phyloP scores from a whole-genome alignment of 2,797 vertebrate genomes.

The Spea hammondii region DNA sequence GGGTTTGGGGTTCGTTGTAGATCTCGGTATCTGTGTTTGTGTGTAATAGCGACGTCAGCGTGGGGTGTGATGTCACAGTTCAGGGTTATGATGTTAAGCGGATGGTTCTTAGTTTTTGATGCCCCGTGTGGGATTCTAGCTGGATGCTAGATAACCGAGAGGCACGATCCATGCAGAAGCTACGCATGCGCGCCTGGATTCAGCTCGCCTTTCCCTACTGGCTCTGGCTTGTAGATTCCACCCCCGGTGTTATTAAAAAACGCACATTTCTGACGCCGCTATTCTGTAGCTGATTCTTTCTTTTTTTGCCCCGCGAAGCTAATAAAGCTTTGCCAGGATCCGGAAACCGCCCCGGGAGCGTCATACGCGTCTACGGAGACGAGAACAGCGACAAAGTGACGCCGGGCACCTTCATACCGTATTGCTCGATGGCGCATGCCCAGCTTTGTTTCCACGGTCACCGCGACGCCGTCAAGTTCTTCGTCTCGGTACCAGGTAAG shows the following conservation, averaged over 20 bases:
- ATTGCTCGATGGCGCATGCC: conserved; percentile 95
- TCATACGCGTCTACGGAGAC: conserved; percentile 89
- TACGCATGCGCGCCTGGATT: conserved; percentile 65
- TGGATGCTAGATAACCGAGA: conserved; percentile 74
- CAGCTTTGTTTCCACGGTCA: conserved; percentile 98
- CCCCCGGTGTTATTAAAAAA: background rate
- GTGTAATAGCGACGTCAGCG: too few species aligned
- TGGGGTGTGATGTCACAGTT: too few species aligned
- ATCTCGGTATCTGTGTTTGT: too few species aligned
- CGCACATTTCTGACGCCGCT: background rate
- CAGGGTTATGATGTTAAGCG: too few species aligned
- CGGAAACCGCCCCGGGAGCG: conserved; percentile 78
- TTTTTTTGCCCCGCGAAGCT: conserved; percentile 63
- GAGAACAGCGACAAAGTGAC: conserved; percentile 92
- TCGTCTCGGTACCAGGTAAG: conserved; percentile 91
- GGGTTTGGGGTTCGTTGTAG: too few species aligned
- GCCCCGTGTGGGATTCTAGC: background rate
- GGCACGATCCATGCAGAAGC: conserved; percentile 74
- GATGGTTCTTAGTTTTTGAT: too few species aligned
- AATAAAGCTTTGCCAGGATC: conserved; percentile 76
- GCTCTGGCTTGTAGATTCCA: background rate
- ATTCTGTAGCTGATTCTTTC: conserved; percentile 7
- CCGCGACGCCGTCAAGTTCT: conserved; percentile 96
- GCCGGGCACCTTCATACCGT: conserved; percentile 88
- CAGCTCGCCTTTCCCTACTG: too few species aligned